Conservation (phyloP, 2,113 vertebrate species). For the Phainopepla nitens region DNA sequence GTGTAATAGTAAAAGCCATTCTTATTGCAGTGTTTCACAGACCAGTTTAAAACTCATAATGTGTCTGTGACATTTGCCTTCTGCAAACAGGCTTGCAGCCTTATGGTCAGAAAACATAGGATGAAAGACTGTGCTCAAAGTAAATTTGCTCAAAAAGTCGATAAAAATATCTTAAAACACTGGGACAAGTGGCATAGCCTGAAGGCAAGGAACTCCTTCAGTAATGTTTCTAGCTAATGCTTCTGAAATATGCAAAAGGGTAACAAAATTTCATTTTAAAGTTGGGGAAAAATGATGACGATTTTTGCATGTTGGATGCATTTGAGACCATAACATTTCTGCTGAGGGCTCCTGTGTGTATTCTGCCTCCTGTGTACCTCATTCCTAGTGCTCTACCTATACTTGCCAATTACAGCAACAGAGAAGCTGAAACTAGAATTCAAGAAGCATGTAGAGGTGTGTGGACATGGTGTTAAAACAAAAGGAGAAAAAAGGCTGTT, state of each 20-base stretch:
- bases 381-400: neutral
- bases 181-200: slow-evolving; percentile 20
- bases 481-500: neutral
- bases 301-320: neutral
- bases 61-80: neutral
- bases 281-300: neutral
- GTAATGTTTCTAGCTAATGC: neutral
- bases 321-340: neutral
- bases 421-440: neutral
- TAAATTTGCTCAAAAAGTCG: slow-evolving; percentile 43
- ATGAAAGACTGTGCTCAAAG: neutral
- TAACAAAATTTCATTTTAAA: neutral
- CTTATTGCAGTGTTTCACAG: neutral
- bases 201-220: slow-evolving; percentile 20
- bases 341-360: neutral
- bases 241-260: neutral
- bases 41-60: neutral
- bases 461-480: neutral
- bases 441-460: neutral
- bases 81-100: neutral
- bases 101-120: neutral
- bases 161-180: slow-evolving; percentile 37
- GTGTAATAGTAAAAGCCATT: neutral
- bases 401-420: neutral
- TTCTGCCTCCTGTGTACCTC: neutral